These are phyloP conservation scores for Acleris emargana DNA, from an alignment of 2,888 invertebrate genomes.

Conservation along the genomic window DNA sequence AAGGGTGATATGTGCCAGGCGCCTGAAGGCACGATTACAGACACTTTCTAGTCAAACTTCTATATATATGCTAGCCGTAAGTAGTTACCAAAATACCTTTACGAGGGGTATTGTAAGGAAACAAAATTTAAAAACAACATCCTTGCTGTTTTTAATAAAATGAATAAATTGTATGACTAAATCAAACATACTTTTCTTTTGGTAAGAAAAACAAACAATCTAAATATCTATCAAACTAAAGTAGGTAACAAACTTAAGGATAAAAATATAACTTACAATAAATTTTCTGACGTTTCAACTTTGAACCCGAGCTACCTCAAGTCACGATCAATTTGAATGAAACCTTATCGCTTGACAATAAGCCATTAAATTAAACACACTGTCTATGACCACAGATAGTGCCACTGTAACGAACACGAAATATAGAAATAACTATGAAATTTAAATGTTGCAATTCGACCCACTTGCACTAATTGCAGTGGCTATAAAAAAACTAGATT, in stretches of 20 bases:
- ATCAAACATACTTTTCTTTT: too few species aligned
- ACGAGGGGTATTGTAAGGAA: too few species aligned
- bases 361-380: constrained; percentile 9
- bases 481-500: constrained; percentile 30
- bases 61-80: too few species aligned
- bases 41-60: too few species aligned
- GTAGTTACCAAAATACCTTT: too few species aligned
- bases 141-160: too few species aligned
- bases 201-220: too few species aligned
- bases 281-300: background rate
- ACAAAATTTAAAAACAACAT: too few species aligned
- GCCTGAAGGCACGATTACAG: constrained; percentile 21
- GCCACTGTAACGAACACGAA: constrained; percentile 26
- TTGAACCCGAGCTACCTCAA: background rate
- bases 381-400: constrained; percentile 20
- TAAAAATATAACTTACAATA: background rate
- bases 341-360: constrained; percentile 24
- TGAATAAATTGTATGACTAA: too few species aligned
- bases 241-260: background rate
- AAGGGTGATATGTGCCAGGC: constrained; percentile 27
- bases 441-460: constrained; percentile 32
- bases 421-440: constrained; percentile 22
- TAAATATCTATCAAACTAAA: too few species aligned
- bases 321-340: constrained; percentile 20
- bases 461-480: constrained; percentile 31